Conservation (phyloP, 2,888 invertebrate genomes). For the Azorinus chamasolen region DNA sequence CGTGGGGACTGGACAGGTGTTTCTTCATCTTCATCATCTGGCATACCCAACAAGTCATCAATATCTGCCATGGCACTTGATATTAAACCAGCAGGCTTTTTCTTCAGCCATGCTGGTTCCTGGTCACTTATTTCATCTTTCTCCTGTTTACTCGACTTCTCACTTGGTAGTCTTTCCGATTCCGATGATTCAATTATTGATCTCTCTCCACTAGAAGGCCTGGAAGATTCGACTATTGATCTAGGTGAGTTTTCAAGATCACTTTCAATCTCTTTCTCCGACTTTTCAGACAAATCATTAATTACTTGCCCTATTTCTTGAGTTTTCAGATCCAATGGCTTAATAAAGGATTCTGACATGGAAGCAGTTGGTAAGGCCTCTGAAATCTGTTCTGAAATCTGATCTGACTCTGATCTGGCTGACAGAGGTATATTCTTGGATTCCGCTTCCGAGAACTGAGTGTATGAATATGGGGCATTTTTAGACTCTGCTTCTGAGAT, state of each 20-base stretch:
- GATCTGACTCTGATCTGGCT: slow-evolving; percentile 57
- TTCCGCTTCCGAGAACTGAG: slow-evolving; percentile 47
- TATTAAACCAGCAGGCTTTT: slow-evolving; percentile 32
- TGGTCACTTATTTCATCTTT: slow-evolving; percentile 67
- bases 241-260: slow-evolving; percentile 64
- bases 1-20: slow-evolving; percentile 74
- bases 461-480: slow-evolving; percentile 12
- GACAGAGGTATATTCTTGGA: slow-evolving; percentile 40
- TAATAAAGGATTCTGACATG: slow-evolving; percentile 55
- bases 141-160: slow-evolving; percentile 36
- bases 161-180: slow-evolving; percentile 53
- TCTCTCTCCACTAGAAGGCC: slow-evolving; percentile 76
- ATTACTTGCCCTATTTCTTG: slow-evolving; percentile 30
- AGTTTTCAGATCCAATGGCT: slow-evolving; percentile 56
- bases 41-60: slow-evolving; percentile 61
- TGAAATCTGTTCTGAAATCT: slow-evolving; percentile 76
- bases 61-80: slow-evolving; percentile 56
- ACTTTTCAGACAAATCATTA: slow-evolving; percentile 43
- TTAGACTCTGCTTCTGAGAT: slow-evolving; percentile 6
- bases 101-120: slow-evolving; percentile 11
- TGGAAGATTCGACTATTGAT: slow-evolving; percentile 57
- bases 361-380: slow-evolving; percentile 64
- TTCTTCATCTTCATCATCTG: slow-evolving; percentile 67
- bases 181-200: slow-evolving; percentile 65
- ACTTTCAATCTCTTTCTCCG: slow-evolving; percentile 68